A percentile compares a stretch with the other conserved stretches of the same genome.
phyloP scores from a whole-genome alignment of 1,140 invertebrate species.

The Thalassaphorura encarpata region DNA sequence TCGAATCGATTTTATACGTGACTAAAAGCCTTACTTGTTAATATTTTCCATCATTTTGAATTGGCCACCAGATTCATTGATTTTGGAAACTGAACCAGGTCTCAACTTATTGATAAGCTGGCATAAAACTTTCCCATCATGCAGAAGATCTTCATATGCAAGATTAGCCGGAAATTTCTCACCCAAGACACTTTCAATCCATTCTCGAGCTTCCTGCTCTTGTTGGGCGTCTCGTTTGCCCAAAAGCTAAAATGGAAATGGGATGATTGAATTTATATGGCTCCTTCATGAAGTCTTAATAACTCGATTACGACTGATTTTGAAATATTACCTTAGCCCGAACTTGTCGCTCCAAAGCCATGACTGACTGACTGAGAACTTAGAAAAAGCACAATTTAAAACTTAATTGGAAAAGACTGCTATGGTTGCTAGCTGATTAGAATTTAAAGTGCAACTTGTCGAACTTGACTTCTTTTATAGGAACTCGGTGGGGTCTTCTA shows the following conservation, averaged over 20 bases:
- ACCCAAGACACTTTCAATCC: conserved; percentile 76
- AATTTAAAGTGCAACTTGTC: too few species aligned
- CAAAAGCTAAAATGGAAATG: conserved; percentile 53
- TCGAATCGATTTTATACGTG: neutral
- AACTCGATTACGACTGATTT: neutral
- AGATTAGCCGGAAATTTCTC: conserved; percentile 55
- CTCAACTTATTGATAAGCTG: conserved; percentile 78
- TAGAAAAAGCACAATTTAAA: too few species aligned
- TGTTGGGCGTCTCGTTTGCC: conserved; percentile 72
- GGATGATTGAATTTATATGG: neutral
- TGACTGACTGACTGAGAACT: conserved; percentile 33
- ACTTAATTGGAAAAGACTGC: too few species aligned
- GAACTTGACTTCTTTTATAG: too few species aligned
- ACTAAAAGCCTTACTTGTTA: conserved; percentile 56
- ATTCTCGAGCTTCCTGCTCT: conserved; percentile 71
- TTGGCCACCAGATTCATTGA: conserved; percentile 68
- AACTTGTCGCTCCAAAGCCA: conserved; percentile 71
- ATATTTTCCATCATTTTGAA: conserved; percentile 97
- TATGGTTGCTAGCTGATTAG: too few species aligned
- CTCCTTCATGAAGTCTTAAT: neutral
- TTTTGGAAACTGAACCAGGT: conserved; percentile 69
- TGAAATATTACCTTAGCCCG: conserved; percentile 53
- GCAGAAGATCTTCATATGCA: conserved; percentile 61
- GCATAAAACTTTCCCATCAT: conserved; percentile 80
- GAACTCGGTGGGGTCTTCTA: too few species aligned